Evolutionary conservation across 2,888 invertebrate genomes (phyloP).

Genomic region (Melangyna quadrimaculata): DNA sequence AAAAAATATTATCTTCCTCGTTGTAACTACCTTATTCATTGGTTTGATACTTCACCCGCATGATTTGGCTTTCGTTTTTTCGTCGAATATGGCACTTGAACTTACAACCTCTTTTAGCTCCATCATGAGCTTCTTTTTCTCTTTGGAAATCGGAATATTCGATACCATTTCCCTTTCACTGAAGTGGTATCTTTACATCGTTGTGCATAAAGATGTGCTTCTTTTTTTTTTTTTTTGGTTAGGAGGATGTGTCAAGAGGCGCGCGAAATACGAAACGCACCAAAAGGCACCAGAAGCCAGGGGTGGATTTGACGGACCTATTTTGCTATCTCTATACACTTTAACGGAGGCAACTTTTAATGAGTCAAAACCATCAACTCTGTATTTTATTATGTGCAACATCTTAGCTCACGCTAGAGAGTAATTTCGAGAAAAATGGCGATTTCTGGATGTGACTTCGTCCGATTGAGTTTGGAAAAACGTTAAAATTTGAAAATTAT

Average conservation of each 20-base stretch:
- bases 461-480: too few relatives aligned
- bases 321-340: too few relatives aligned
- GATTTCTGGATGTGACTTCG: too few relatives aligned
- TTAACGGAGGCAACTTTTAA: too few relatives aligned
- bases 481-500: too few relatives aligned
- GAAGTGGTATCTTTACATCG: conserved; percentile 10
- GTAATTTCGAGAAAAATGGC: too few relatives aligned
- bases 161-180: conserved; percentile 25
- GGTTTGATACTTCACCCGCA: conserved; percentile 18
- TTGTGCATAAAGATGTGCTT: conserved; percentile 30
- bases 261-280: conserved; percentile 37
- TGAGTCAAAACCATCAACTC: too few relatives aligned
- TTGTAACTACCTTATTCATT: conserved; percentile 19
- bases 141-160: too few relatives aligned
- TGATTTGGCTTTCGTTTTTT: conserved; percentile 42
- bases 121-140: not conserved
- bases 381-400: too few relatives aligned
- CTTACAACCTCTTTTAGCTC: conserved; percentile 11
- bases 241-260: conserved; percentile 59
- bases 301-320: not conserved
- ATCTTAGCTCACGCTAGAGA: too few relatives aligned
- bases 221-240: conserved; percentile 38
- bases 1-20: conserved; percentile 25
- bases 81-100: conserved; percentile 59
- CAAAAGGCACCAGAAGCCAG: not conserved